Evolutionary conservation across 2,888 invertebrate species (phyloP).

Genomic region (Oeneis ivallda): DNA sequence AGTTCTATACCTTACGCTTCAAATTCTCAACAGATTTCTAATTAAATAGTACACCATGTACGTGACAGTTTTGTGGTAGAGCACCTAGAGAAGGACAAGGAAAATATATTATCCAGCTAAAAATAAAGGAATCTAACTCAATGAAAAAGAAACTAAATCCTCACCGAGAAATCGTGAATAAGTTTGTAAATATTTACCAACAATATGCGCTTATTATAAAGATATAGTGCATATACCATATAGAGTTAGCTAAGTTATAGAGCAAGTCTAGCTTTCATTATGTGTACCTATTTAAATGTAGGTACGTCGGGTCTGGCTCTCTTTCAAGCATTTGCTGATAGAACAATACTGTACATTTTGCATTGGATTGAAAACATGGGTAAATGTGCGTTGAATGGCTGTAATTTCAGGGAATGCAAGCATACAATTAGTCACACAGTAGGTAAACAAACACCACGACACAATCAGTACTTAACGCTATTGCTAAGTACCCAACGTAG

Average conservation of each 20-base stretch:
- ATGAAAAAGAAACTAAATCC: too few relatives aligned
- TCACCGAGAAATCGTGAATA: too few relatives aligned
- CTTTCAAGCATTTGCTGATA: background rate
- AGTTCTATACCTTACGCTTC: too few relatives aligned
- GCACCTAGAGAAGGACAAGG: too few relatives aligned
- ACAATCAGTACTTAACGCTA: background rate
- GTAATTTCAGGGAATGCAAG: constrained; percentile 6
- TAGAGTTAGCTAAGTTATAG: too few relatives aligned
- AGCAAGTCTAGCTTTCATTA: background rate
- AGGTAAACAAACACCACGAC: constrained; percentile 1
- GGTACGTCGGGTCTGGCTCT: background rate
- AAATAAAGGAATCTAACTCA: too few relatives aligned
- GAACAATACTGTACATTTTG: constrained; percentile 9
- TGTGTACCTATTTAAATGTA: background rate
- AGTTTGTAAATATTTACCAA: too few relatives aligned
- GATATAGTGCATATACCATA: background rate
- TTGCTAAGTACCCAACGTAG: constrained; percentile 1
- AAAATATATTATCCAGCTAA: too few relatives aligned
- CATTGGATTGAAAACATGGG: constrained; percentile 4
- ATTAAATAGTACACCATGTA: too few relatives aligned
- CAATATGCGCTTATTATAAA: too few relatives aligned
- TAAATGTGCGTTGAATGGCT: constrained; percentile 11
- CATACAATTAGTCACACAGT: constrained; percentile 18
- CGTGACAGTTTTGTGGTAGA: too few relatives aligned
- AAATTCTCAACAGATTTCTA: too few relatives aligned